Conservation (phyloP, 2,888 invertebrate genomes). For the Schrankia costaestrigalis region DNA sequence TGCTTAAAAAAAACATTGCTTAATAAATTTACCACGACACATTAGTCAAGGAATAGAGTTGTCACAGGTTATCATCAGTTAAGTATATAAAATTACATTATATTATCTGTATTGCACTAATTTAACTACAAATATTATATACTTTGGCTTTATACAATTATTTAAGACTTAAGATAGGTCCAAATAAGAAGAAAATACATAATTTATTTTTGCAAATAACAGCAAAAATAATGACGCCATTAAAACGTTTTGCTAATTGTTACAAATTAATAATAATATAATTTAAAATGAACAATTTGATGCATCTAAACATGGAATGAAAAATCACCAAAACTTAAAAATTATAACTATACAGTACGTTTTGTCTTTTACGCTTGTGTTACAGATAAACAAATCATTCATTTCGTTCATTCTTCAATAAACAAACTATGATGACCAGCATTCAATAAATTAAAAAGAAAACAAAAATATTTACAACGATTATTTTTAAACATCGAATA, state of each 20-base stretch:
- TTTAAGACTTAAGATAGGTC: too few relatives aligned
- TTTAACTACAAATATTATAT: constrained; percentile 14
- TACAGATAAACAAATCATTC: constrained; percentile 11
- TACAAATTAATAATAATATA: too few relatives aligned
- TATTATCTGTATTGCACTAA: constrained; percentile 33
- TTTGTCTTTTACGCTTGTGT: constrained; percentile 16
- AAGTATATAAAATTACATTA: constrained; percentile 5
- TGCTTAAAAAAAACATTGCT: too few relatives aligned
- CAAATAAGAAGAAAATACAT: too few relatives aligned
- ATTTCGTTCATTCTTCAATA: constrained; percentile 19
- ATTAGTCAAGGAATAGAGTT: too few relatives aligned
- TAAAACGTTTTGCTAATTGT: too few relatives aligned
- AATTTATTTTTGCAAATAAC: too few relatives aligned
- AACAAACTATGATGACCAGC: constrained; percentile 23
- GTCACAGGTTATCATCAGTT: neutral
- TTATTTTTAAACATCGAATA: constrained; percentile 21
- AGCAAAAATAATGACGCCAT: too few relatives aligned
- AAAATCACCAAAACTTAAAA: constrained; percentile 26
- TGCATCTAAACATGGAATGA: constrained; percentile 28
- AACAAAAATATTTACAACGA: constrained; percentile 25
- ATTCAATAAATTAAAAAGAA: constrained; percentile 34
- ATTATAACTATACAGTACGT: constrained; percentile 22
- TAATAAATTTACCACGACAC: too few relatives aligned
- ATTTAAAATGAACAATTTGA: constrained; percentile 11
- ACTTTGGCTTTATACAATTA: constrained; percentile 25